Evolutionary conservation across 2,888 invertebrate species (phyloP).

Genomic region (Sturmia bella): DNA sequence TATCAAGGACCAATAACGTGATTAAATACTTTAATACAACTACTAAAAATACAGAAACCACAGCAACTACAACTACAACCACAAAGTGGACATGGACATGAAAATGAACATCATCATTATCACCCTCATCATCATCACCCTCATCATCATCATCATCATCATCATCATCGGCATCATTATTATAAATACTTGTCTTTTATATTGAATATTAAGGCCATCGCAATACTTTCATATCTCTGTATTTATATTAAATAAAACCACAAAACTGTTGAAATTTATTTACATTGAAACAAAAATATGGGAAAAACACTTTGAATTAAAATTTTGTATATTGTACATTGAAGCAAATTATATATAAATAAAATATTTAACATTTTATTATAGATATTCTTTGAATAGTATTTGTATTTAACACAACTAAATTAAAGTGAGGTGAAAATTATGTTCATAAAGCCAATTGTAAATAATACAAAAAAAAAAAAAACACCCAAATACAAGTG

Average conservation of each 20-base stretch:
- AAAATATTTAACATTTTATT: constrained; percentile 59
- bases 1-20: constrained; percentile 83
- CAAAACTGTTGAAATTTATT: constrained; percentile 55
- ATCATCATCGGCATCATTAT: constrained; percentile 23
- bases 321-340: constrained; percentile 56
- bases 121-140: constrained; percentile 1
- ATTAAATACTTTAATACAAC: constrained; percentile 72
- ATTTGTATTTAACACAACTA: constrained; percentile 10
- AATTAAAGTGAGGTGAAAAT: constrained; percentile 10
- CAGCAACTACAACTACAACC: not conserved
- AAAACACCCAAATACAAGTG: no score
- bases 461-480: not conserved
- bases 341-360: constrained; percentile 56
- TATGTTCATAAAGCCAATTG: constrained; percentile 60
- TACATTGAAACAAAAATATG: constrained; percentile 12
- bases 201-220: constrained; percentile 57
- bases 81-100: not conserved
- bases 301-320: constrained; percentile 32
- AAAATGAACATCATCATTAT: not conserved
- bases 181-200: constrained; percentile 54
- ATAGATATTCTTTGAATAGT: constrained; percentile 43
- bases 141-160: not conserved
- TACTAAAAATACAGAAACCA: constrained; percentile 9
- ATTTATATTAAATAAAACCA: constrained; percentile 51
- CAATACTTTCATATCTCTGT: constrained; percentile 66